phyloP scores from a whole-genome alignment of 2,888 invertebrate species.

The Hydraecia micacea region DNA sequence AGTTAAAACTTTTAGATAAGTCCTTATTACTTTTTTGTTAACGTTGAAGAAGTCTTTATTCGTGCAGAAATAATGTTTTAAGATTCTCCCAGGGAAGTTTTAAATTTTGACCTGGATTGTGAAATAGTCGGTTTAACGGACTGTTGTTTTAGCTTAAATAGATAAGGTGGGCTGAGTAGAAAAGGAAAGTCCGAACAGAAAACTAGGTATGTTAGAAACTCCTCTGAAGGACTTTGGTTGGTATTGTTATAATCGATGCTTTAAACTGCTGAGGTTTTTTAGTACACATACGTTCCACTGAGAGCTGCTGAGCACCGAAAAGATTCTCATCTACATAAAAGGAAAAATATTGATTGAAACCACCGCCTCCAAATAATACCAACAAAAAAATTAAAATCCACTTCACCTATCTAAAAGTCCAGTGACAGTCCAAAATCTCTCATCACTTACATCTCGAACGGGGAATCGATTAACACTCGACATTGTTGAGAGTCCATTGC shows the following conservation, averaged over 20 bases:
- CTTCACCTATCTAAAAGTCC: slow-evolving; percentile 46
- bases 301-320: background rate
- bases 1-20: slow-evolving; percentile 81
- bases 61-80: slow-evolving; percentile 71
- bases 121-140: slow-evolving; percentile 29
- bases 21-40: slow-evolving; percentile 75
- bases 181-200: background rate
- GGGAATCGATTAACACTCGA: slow-evolving; percentile 85
- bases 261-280: background rate
- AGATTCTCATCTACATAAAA: background rate
- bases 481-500: slow-evolving; percentile 80
- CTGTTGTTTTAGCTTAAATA: slow-evolving; percentile 16
- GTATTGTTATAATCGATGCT: background rate
- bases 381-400: slow-evolving; percentile 7
- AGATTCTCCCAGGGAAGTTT: slow-evolving; percentile 61
- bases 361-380: background rate
- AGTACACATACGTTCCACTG: background rate
- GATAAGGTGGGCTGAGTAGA: slow-evolving; percentile 3
- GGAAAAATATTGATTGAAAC: background rate
- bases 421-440: slow-evolving; percentile 66
- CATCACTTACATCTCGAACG: slow-evolving; percentile 71
- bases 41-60: slow-evolving; percentile 62
- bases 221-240: no score
- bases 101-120: slow-evolving; percentile 38
- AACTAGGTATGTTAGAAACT: background rate